Evolutionary conservation across 1,140 invertebrate genomes (phyloP), one percentile per base, ranked within the genome.

Genomic region (Neodiprion virginianus): DNA sequence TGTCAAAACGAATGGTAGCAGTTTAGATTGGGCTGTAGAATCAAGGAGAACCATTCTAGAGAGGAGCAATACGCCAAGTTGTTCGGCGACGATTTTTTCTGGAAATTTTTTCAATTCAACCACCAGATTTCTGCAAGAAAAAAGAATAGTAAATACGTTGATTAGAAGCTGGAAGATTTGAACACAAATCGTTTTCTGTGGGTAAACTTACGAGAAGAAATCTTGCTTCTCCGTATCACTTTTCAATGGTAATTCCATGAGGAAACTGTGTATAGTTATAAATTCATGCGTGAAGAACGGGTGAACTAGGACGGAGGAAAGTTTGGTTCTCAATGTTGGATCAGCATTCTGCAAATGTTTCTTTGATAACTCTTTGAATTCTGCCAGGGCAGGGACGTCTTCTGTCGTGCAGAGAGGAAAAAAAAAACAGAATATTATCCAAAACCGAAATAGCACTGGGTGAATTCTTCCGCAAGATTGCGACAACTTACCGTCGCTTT

Each of bases 1-100:
- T 77, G 90, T 91, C 23, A 97, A 88, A 75, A 97, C 89, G 84
- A 90, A 91, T 66, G 95, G 95, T 72, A 96, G 88, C 8, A 97
- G 89, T 86, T 92, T 90, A 70, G 90, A 88, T 85, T 94, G 93
- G 12, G 96, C 96, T 67, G 93, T 93, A 76, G 90, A 85, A 87
- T 97, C 94, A 47, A 97, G 86, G 53, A 97, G 88, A 47, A 96
- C 95, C 88, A 97, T 92, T 81, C 96, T 91, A 1, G 95, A 95
- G 11, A 97, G 86, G 48, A 97, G 85, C 68, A 95, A 88, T 66
- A 91, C 91, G 68, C 93, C 92, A 48, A 97, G 86, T 85, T 96
- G 93, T 73, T 92, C 93, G 0, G 94, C 96, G 14, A 97, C 92
- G 48, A 94, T 90, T 84, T 92, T 90, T 83, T 96, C 94, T 74